Evolutionary conservation across 2,797 vertebrate genomes (phyloP).

Genomic region (Oreonectes daqikongensis): DNA sequence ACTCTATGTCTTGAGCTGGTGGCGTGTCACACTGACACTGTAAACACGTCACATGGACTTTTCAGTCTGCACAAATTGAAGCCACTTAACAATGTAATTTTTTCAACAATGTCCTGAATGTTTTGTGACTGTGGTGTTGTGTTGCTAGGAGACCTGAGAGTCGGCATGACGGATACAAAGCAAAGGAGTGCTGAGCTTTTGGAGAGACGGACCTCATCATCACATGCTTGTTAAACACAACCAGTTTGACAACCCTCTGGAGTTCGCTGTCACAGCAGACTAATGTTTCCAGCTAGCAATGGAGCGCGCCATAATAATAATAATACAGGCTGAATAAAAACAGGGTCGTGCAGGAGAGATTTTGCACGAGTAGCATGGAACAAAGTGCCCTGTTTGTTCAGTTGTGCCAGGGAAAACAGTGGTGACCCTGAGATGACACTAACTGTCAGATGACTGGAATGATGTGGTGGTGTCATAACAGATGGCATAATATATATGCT

Average conservation of each 20-base stretch:
- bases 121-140: conserved; percentile 38
- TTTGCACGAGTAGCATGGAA: conserved; percentile 35
- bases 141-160: conserved; percentile 48
- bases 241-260: conserved; percentile 49
- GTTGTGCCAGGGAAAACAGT: conserved; percentile 20
- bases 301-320: conserved; percentile 37
- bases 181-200: conserved; percentile 16
- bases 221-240: conserved; percentile 60
- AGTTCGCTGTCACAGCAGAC: conserved; percentile 45
- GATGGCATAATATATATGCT: conserved; percentile 19
- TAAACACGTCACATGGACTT: conserved; percentile 21
- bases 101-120: conserved; percentile 35
- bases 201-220: conserved; percentile 41
- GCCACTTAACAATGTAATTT: conserved; percentile 41
- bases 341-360: neutral
- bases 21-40: conserved; percentile 1
- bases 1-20: conserved; percentile 9
- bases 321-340: conserved; percentile 22
- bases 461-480: conserved; percentile 38
- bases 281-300: conserved; percentile 49
- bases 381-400: conserved; percentile 28
- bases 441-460: conserved; percentile 31
- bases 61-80: conserved; percentile 39
- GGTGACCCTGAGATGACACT: conserved; percentile 22
- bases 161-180: conserved; percentile 39